Conservation (phyloP, 2,888 invertebrate genomes). For the Chromoteleia sp. region DNA sequence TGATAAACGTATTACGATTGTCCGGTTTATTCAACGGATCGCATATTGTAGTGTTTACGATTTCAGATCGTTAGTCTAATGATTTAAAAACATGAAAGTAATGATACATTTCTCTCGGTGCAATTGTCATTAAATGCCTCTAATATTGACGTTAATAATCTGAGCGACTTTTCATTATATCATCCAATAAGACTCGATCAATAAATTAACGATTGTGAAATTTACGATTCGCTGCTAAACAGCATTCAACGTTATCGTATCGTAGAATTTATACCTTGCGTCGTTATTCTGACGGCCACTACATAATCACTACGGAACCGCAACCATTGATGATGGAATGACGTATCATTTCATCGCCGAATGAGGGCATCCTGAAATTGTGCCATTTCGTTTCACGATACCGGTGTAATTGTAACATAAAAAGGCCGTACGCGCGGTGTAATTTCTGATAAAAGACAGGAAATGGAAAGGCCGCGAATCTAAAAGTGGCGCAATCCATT, state of each 20-base stretch:
- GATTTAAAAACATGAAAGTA: too few relatives aligned
- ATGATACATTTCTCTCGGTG: too few relatives aligned
- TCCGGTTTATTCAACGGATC: neutral
- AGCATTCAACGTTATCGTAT: neutral
- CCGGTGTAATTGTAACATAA: too few relatives aligned
- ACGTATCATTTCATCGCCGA: neutral
- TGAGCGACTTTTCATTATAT: slow-evolving; percentile 3
- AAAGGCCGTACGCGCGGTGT: too few relatives aligned
- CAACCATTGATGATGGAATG: neutral
- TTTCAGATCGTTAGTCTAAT: too few relatives aligned
- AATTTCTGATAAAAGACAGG: too few relatives aligned
- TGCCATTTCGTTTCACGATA: neutral
- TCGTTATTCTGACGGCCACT: slow-evolving; percentile 2
- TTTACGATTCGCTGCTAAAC: slow-evolving; percentile 5
- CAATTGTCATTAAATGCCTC: slow-evolving; percentile 5
- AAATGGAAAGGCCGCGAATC: neutral
- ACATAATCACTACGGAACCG: neutral
- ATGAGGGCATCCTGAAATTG: neutral
- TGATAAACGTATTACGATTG: too few relatives aligned
- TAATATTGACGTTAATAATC: slow-evolving; percentile 32
- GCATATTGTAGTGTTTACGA: too few relatives aligned
- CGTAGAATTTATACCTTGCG: neutral
- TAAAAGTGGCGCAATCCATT: slow-evolving; percentile 3
- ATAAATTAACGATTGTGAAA: slow-evolving; percentile 28
- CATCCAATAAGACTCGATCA: slow-evolving; percentile 16